A percentile compares a stretch with the other conserved stretches of the same genome.
Evolutionary conservation across 2,888 invertebrate genomes (phyloP).

Genomic region (Eueremaeus valkanovi): DNA sequence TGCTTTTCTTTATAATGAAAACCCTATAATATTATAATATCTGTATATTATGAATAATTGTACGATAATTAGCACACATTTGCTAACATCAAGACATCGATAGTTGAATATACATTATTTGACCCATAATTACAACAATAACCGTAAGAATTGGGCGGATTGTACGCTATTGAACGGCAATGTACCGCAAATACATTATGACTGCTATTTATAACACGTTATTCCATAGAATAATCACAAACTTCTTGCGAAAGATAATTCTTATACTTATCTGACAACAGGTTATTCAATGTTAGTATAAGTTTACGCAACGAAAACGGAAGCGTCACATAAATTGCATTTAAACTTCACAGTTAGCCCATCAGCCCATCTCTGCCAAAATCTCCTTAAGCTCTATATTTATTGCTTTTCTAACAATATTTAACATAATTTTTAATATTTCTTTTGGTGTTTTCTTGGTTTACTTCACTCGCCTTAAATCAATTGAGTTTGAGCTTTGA

Average conservation of each 20-base stretch:
- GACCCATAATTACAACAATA: no score
- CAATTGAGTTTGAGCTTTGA: not conserved
- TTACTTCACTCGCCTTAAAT: not conserved
- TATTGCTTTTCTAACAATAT: not conserved
- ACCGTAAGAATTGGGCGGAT: no score
- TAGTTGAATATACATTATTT: no score
- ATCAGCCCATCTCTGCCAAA: not conserved
- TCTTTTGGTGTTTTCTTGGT: not conserved
- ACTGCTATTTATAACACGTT: not conserved
- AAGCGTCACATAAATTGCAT: not conserved
- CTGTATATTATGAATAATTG: no score
- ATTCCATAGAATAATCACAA: not conserved
- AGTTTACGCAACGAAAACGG: conserved; percentile 33
- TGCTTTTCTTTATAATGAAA: no score
- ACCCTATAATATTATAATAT: no score
- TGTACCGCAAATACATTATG: no score
- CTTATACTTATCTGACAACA: conserved; percentile 3
- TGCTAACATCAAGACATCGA: no score
- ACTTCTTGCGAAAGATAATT: not conserved
- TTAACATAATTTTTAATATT: not conserved
- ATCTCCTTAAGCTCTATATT: conserved; percentile 11
- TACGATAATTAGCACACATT: no score
- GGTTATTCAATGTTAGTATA: conserved; percentile 18
- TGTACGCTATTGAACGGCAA: no score
- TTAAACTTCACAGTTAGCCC: not conserved